Evolutionary conservation across 2,888 invertebrate genomes (phyloP).

Genomic region (Andricus curvator): DNA sequence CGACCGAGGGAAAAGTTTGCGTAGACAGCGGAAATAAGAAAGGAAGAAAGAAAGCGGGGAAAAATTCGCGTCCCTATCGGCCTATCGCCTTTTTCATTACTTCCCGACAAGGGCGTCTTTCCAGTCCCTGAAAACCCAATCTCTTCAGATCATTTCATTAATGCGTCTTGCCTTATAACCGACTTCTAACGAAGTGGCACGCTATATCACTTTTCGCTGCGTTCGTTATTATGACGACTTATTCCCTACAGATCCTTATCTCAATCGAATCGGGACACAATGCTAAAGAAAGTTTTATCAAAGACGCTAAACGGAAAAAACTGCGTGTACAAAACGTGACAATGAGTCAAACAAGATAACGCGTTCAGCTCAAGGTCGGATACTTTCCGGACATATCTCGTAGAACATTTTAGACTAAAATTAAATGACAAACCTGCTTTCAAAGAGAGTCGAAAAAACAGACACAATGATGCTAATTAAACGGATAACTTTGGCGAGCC

Average conservation of each 20-base stretch:
- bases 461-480: not conserved
- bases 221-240: slow-evolving; percentile 9
- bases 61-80: slow-evolving; percentile 41
- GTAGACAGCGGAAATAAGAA: slow-evolving; percentile 24
- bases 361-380: too few species aligned
- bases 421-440: not conserved
- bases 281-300: not conserved
- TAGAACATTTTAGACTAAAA: too few species aligned
- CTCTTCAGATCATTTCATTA: slow-evolving; percentile 53
- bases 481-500: not conserved
- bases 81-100: slow-evolving; percentile 39
- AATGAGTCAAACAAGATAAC: too few species aligned
- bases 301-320: too few species aligned
- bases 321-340: too few species aligned
- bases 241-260: too few species aligned
- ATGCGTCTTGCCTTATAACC: slow-evolving; percentile 46
- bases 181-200: slow-evolving; percentile 35
- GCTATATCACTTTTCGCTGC: slow-evolving; percentile 26
- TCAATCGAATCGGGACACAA: slow-evolving; percentile 10
- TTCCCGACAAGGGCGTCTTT: slow-evolving; percentile 30
- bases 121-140: slow-evolving; percentile 47
- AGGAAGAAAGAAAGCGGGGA: slow-evolving; percentile 31
- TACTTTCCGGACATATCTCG: too few species aligned
- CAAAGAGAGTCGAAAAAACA: not conserved
- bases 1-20: slow-evolving; percentile 23